Conservation (phyloP, 1,140 invertebrate genomes). For the Drosophila virilis region DNA sequence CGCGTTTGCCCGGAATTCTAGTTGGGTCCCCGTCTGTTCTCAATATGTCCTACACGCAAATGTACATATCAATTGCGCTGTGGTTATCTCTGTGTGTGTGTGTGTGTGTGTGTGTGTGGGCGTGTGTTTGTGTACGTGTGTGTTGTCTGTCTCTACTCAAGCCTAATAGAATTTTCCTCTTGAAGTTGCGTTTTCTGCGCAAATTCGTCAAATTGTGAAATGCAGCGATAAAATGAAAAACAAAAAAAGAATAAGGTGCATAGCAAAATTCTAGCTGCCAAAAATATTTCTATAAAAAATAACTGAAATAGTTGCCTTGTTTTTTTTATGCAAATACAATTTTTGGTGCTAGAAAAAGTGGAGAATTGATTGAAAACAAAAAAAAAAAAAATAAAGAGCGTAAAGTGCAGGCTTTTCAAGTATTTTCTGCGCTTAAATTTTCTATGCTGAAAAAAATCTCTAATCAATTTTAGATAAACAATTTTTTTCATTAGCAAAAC, state of each 20-base stretch:
- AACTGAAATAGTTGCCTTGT: too few species aligned
- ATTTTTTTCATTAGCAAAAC: too few species aligned
- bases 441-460: too few species aligned
- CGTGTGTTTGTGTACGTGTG: constrained; percentile 14
- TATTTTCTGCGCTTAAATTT: too few species aligned
- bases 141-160: constrained; percentile 1
- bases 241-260: background rate
- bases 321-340: too few species aligned
- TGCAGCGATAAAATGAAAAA: background rate
- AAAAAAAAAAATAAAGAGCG: too few species aligned
- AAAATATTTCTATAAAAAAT: background rate
- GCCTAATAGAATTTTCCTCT: constrained; percentile 22
- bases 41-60: constrained; percentile 14
- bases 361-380: too few species aligned
- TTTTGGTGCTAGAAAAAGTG: too few species aligned
- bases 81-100: background rate
- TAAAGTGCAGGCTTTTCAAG: too few species aligned
- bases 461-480: too few species aligned
- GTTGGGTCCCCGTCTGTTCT: constrained; percentile 23
- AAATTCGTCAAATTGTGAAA: constrained; percentile 7
- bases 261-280: background rate
- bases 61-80: constrained; percentile 40
- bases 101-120: constrained; percentile 2
- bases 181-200: constrained; percentile 7
- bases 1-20: constrained; percentile 40